These are phyloP conservation scores for Eutolmus rufibarbis DNA, from an alignment of 2,888 invertebrate species.

Conservation along the genomic window DNA sequence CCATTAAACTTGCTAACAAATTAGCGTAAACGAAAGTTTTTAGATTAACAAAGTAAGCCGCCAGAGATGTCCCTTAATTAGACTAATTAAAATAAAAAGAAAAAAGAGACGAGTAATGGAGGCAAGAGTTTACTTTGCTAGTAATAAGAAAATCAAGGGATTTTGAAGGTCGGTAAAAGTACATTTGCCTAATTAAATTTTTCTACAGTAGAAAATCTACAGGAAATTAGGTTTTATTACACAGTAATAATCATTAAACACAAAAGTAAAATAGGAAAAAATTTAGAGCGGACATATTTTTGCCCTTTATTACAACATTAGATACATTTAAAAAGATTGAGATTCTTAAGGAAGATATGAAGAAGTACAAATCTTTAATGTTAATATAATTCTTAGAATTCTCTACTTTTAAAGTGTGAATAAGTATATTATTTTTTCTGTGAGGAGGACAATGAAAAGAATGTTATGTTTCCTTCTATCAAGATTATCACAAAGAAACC, in stretches of 20 bases:
- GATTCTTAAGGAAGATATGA: no score
- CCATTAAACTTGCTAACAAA: constrained; percentile 5
- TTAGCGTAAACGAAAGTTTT: not conserved
- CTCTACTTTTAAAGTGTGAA: not conserved
- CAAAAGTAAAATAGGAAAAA: not conserved
- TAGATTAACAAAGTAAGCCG: not conserved
- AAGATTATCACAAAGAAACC: not conserved
- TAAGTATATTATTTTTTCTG: not conserved
- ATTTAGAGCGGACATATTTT: not conserved
- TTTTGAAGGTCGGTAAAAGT: not conserved
- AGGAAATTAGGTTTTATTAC: not conserved
- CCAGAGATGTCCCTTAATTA: not conserved
- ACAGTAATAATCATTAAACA: not conserved
- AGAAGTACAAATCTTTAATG: no score
- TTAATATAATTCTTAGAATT: not conserved
- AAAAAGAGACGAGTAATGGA: not conserved
- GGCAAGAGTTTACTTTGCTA: not conserved
- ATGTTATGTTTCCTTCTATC: not conserved
- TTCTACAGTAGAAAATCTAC: not conserved
- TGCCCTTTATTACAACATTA: not conserved
- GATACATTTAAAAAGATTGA: not conserved
- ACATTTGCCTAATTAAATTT: not conserved
- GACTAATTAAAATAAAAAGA: not conserved
- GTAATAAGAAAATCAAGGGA: not conserved
- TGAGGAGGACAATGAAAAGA: not conserved